Evolutionary conservation across 2,113 vertebrate genomes (phyloP), one percentile per base, ranked within the genome.

Genomic region (Hiodon tergisus): DNA sequence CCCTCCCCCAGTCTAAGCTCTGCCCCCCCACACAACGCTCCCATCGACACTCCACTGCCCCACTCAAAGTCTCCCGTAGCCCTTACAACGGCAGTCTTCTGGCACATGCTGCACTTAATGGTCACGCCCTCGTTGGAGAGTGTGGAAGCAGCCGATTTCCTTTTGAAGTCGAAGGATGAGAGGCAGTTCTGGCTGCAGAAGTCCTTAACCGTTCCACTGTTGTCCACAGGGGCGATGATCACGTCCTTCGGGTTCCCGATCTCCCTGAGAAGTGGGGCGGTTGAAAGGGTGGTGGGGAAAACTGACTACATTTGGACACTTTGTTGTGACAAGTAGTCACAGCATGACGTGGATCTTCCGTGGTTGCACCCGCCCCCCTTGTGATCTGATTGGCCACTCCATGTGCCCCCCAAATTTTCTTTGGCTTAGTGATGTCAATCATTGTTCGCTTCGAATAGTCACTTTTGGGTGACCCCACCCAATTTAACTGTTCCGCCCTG

Each of bases 171-270:
- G 10, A 94, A 96, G 0, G 92, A 81, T 46, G 88, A 91, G 76
- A 98, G 88, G 84, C 97, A 99, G 62, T 86, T 91, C 65, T 97
- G 93, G 86, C 95, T 93, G 87, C 97, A 99, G 90, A 98, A 98
- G 71, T 96, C 94, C 85, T 94, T 97, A 76, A 94, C 91, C 77
- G 78, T 77, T 54, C 88, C 92, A 11, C 90, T 90, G 48, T 78
- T 85, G 79, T 98, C 96, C 85, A 97, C 95, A 6, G 96, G 93
- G 80, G 94, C 89, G 82, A 90, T 92, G 84, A 98, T 93, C 78
- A 96, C 85, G 50, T 98, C 94, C 91, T 96, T 97, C 80, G 93
- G 92, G 73, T 95, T 93, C 75, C 86, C 76, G 85, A 99, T 96
- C 51, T 92, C 87, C 90, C 97, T 99, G 75, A 31, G 31, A 31